These are phyloP conservation scores for Pantherophis guttatus DNA, from an alignment of 2,113 vertebrate genomes.

Conservation along the genomic window DNA sequence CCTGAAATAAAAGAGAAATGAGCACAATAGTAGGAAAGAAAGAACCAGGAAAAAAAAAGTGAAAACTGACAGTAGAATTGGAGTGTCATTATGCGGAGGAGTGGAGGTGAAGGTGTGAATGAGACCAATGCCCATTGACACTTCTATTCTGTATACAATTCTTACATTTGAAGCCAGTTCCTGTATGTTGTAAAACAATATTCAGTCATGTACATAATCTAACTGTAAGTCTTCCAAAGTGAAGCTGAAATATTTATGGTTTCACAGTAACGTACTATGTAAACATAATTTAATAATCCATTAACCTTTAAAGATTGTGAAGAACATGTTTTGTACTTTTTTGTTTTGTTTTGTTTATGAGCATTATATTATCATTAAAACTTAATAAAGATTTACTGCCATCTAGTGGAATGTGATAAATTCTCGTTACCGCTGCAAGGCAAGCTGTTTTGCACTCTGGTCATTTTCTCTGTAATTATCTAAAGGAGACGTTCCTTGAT, in stretches of 20 bases:
- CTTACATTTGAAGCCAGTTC: background rate
- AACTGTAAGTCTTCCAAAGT: conserved; percentile 13
- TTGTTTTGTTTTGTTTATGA: conserved; percentile 8
- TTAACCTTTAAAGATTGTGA: conserved; percentile 31
- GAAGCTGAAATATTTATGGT: conserved; percentile 20
- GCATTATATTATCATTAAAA: conserved; percentile 38
- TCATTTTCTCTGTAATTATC: conserved; percentile 40
- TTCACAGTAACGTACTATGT: conserved; percentile 5
- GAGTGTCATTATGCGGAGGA: background rate
- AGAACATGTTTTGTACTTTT: conserved; percentile 7
- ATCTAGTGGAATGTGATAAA: conserved; percentile 61
- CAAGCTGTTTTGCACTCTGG: background rate
- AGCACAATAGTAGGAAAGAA: background rate
- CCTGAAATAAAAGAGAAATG: background rate
- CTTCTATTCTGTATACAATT: background rate
- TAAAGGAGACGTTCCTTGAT: conserved; percentile 54
- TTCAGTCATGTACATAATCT: background rate
- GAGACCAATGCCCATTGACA: no score
- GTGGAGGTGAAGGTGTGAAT: background rate
- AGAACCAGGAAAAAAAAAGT: background rate
- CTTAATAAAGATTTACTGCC: conserved; percentile 64
- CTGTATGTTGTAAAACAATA: background rate
- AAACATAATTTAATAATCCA: conserved; percentile 30
- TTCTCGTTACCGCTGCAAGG: background rate
- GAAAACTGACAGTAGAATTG: background rate